phyloP scores from a whole-genome alignment of 2,888 invertebrate genomes.

The Epinotia nisella region DNA sequence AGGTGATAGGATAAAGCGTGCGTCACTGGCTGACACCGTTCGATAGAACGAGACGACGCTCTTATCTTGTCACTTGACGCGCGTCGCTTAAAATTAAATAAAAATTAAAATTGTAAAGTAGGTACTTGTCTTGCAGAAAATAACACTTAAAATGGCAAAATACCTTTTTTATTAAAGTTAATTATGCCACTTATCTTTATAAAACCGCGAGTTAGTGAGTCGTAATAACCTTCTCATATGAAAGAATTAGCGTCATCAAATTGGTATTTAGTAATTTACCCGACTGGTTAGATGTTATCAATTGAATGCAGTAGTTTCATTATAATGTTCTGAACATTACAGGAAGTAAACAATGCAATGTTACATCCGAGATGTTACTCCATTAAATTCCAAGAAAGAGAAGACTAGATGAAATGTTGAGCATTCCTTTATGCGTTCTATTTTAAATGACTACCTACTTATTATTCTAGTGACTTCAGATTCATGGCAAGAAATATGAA shows the following conservation, averaged over 20 bases:
- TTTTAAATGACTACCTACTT: constrained; percentile 21
- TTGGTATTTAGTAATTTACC: neutral
- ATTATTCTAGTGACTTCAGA: constrained; percentile 11
- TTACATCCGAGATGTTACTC: constrained; percentile 14
- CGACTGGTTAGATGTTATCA: neutral
- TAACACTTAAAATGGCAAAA: too few relatives aligned
- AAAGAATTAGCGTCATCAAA: neutral
- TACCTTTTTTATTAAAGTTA: too few relatives aligned
- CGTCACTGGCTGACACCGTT: too few relatives aligned
- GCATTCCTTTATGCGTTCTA: constrained; percentile 3
- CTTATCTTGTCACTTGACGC: too few relatives aligned
- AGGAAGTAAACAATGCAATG: neutral
- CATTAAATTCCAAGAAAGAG: neutral
- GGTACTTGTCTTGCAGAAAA: too few relatives aligned
- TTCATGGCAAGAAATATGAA: constrained; percentile 29
- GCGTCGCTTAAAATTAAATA: too few relatives aligned
- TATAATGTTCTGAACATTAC: neutral
- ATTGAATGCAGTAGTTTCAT: neutral
- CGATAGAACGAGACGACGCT: too few relatives aligned
- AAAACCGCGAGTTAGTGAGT: too few relatives aligned
- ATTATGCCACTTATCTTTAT: too few relatives aligned
- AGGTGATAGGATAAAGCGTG: too few relatives aligned
- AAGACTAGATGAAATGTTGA: constrained; percentile 7
- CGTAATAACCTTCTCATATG: too few relatives aligned
- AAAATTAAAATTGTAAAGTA: too few relatives aligned